Evolutionary conservation across 2,797 vertebrate genomes (phyloP).

Genomic region (Limnodromus scolopaceus): DNA sequence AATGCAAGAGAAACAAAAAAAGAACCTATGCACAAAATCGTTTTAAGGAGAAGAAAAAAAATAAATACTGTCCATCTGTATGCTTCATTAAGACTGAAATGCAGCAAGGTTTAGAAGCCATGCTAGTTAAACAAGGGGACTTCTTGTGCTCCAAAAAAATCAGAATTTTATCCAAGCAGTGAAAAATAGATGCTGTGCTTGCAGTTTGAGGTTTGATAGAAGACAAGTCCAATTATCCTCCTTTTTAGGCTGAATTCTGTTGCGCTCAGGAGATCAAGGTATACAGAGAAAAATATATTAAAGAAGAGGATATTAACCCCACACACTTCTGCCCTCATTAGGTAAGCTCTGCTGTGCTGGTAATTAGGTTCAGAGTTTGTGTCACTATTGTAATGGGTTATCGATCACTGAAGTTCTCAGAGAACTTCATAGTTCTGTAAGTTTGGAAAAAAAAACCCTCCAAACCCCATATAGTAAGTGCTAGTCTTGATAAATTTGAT

Average conservation of each 20-base stretch:
- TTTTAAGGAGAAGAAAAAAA: neutral
- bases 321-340: constrained; percentile 23
- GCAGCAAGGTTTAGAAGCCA: neutral
- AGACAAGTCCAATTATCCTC: constrained; percentile 17
- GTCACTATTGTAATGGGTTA: constrained; percentile 67
- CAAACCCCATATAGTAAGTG: constrained; percentile 3
- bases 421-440: constrained; percentile 43
- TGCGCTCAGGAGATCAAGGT: neutral
- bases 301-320: neutral
- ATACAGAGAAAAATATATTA: neutral
- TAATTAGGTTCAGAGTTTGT: constrained; percentile 44
- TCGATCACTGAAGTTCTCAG: constrained; percentile 57
- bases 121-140: neutral
- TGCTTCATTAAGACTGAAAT: neutral
- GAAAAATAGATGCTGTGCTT: neutral
- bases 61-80: rapidly evolving
- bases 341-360: constrained; percentile 6
- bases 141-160: neutral
- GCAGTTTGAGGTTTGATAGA: neutral
- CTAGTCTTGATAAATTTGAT: constrained; percentile 48
- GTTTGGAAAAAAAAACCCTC: neutral
- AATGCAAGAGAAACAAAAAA: neutral
- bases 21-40: neutral
- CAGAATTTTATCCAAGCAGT: neutral
- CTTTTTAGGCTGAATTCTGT: neutral